Evolutionary conservation across 2,113 vertebrate species (phyloP).

Genomic region (Nesogale talazaci): DNA sequence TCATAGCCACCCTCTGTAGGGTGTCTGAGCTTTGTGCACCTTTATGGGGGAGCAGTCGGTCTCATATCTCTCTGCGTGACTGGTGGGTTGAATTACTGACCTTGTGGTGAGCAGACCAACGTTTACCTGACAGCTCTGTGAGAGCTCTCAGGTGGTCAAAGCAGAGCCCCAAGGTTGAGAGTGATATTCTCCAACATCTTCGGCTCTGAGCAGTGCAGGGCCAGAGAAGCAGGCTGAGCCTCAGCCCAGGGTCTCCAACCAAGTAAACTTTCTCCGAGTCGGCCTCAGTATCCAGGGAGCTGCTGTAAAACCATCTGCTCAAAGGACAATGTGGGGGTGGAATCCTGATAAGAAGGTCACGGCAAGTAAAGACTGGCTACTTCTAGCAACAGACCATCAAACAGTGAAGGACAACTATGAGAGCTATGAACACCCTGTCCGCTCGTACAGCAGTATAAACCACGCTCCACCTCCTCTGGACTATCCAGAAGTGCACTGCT

Average conservation of each 20-base stretch:
- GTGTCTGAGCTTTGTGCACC: too few species aligned
- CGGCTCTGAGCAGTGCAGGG: background rate
- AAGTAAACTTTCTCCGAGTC: background rate
- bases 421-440: background rate
- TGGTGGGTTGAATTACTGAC: too few species aligned
- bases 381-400: background rate
- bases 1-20: too few species aligned
- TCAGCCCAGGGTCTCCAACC: background rate
- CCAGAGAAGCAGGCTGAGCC: background rate
- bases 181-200: background rate
- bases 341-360: background rate
- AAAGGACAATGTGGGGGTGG: background rate
- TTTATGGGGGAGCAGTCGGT: too few species aligned
- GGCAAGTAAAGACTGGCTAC: background rate
- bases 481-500: too few species aligned
- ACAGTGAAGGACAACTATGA: background rate
- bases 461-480: background rate
- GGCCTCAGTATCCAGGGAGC: background rate
- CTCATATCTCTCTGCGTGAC: too few species aligned
- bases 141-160: too few species aligned
- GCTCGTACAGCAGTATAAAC: background rate
- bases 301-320: background rate
- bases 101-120: too few species aligned
- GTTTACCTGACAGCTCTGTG: too few species aligned
- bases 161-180: background rate